phyloP scores from a whole-genome alignment of 2,797 vertebrate species.

The Hippoglossus hippoglossus region DNA sequence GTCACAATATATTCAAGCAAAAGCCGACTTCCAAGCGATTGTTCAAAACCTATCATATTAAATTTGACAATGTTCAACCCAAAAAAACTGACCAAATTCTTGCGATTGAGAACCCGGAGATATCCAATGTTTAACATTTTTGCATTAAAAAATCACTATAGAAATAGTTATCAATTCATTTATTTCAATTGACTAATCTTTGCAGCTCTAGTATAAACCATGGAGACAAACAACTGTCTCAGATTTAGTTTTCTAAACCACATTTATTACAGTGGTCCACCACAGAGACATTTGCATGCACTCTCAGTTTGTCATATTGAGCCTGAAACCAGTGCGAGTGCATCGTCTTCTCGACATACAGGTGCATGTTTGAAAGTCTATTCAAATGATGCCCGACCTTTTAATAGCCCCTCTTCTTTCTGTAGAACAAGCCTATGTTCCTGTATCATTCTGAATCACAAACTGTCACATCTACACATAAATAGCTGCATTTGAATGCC shows the following conservation, averaged over 20 bases:
- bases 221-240: not conserved
- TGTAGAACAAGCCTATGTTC: not conserved
- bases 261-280: too few relatives aligned
- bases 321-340: conserved; percentile 55
- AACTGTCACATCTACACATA: not conserved
- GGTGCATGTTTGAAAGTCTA: conserved; percentile 81
- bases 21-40: too few relatives aligned
- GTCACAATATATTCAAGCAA: too few relatives aligned
- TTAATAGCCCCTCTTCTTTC: not conserved
- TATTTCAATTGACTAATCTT: too few relatives aligned
- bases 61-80: too few relatives aligned
- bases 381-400: conserved; percentile 69
- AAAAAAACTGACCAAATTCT: too few relatives aligned
- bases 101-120: too few relatives aligned
- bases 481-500: not conserved
- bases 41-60: too few relatives aligned
- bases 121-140: too few relatives aligned
- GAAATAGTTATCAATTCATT: too few relatives aligned
- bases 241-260: not conserved
- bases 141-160: too few relatives aligned
- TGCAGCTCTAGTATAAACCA: too few relatives aligned
- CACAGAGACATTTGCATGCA: conserved; percentile 67
- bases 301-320: conserved; percentile 59
- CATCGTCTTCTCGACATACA: conserved; percentile 51
- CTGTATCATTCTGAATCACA: not conserved